Evolutionary conservation across 2,113 vertebrate genomes (phyloP), one percentile per base, ranked within the genome.

Genomic region (Nymphicus hollandicus): DNA sequence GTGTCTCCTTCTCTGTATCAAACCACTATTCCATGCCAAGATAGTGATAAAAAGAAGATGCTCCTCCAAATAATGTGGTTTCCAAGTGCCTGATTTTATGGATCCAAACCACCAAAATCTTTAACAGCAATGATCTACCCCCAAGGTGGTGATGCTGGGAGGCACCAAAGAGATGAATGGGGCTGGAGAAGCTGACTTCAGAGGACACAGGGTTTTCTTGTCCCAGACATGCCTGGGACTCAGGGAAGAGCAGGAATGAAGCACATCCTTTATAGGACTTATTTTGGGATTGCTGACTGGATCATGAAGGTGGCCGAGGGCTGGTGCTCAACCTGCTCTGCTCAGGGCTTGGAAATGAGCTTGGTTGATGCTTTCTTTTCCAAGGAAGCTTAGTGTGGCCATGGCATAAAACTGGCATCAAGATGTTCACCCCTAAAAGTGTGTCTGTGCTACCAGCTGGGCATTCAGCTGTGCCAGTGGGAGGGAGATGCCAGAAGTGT

Each of bases 1-100:
- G n/a, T 3, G 2, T 6, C 82, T 81, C 33, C 53, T 91, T 60
- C 20, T 47, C 41, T 0, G 0, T 9, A 33, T 31, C 52, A 18
- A 66, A 61, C 37, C 3, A 17, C 4, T 2, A 25, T 17, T 70
- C 17, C 56, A n/a, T 8, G 17, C 5, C 46, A 66, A 81, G 81
- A 37, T 2, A 20, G 5, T 33, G 8, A 9, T 20, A 20, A 46
- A 64, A 74, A 33, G 13, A 53, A 13, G 19, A 10, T 7, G 35
- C 6, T 39, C 8, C 49, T 41, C 22, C 22, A 58, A n/a, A n/a
- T 23, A n/a, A 0, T 13, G 13, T 35, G 55, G 20, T 58, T 86
- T 41, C 60, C 69, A 70, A 78, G 27, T 2, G 29, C 20, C 41
- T 29, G 20, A 70, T 70, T 60, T 84, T 27, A 79, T 0, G 1